Percentiles rank a stretch among this genome's conserved stretches.
These are phyloP conservation scores for Diplosoma virens DNA, from an alignment of 23 tunicate genomes.

Conservation along the genomic window DNA sequence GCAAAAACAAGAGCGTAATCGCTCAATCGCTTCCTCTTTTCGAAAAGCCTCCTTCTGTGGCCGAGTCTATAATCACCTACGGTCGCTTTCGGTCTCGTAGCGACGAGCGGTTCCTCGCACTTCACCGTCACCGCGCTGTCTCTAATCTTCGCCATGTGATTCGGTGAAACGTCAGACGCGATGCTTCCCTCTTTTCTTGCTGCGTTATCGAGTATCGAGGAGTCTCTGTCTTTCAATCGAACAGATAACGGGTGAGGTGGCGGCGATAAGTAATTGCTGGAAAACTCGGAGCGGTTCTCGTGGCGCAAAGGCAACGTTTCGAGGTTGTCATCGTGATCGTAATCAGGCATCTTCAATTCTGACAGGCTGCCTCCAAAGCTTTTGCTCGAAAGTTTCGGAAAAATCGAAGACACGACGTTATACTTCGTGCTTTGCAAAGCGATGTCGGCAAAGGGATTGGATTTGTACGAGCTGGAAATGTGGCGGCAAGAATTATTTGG, in stretches of 20 bases:
- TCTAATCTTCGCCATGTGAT: neutral
- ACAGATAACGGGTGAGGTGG: no score
- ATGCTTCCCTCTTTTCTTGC: no score
- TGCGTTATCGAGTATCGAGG: no score
- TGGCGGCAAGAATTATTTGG: neutral
- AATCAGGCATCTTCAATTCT: slow-evolving; percentile 21
- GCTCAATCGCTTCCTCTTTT: slow-evolving; percentile 79
- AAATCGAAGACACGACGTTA: slow-evolving; percentile 64
- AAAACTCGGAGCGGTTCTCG: no score
- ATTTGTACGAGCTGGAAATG: neutral
- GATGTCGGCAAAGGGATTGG: slow-evolving; percentile 78
- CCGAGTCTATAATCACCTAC: slow-evolving; percentile 84
- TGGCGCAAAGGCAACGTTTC: no score
- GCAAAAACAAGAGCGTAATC: slow-evolving; percentile 91
- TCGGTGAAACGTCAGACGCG: no score
- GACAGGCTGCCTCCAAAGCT: slow-evolving; percentile 37
- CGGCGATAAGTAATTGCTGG: no score
- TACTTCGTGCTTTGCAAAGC: slow-evolving; percentile 72
- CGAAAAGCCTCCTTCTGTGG: slow-evolving; percentile 89
- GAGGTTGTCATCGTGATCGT: no score
- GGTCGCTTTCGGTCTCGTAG: slow-evolving; percentile 21
- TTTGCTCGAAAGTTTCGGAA: slow-evolving; percentile 38
- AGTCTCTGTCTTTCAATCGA: no score
- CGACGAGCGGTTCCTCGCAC: neutral
- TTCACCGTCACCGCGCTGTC: neutral